A percentile compares a stretch with the other conserved stretches of the same genome.
Evolutionary conservation across 53 echinoderm and acorn worm species (phyloP).

Genomic region (Paelopatides confundens): DNA sequence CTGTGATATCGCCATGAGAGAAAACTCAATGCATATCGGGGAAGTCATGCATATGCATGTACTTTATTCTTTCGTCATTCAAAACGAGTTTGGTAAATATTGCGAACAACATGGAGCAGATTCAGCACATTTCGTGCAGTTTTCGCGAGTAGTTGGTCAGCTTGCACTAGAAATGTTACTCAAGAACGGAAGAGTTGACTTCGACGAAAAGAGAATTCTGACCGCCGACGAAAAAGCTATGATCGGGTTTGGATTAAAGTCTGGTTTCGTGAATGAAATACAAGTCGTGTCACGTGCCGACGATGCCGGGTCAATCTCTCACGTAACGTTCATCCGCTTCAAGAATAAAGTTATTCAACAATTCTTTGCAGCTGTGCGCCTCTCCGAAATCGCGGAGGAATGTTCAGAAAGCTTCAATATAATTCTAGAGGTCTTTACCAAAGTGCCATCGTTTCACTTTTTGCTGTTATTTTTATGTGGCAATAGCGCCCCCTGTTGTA

Average conservation of each 20-base stretch:
- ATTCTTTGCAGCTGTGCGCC: conserved; percentile 20
- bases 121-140: neutral
- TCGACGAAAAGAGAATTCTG: conserved; percentile 4
- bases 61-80: conserved; percentile 21
- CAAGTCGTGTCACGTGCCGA: neutral
- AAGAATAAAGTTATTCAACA: conserved; percentile 24
- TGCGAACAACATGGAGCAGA: neutral
- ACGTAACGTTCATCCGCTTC: conserved; percentile 4
- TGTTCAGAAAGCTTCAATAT: neutral
- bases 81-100: conserved; percentile 25
- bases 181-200: neutral
- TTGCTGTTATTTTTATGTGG: conserved; percentile 10
- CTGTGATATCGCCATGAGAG: conserved; percentile 28
- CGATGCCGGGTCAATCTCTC: neutral
- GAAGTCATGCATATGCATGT: conserved; percentile 26
- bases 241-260: conserved; percentile 14
- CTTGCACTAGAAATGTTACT: conserved; percentile 19
- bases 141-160: conserved; percentile 16
- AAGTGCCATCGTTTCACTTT: neutral
- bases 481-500: conserved; percentile 27
- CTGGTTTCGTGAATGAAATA: conserved; percentile 4
- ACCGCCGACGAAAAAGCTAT: conserved; percentile 1
- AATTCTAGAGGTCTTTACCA: neutral
- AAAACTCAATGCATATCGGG: conserved; percentile 6
- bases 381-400: neutral